Conservation (phyloP, 1,140 invertebrate species). For the Lasioglossum baleicum region DNA sequence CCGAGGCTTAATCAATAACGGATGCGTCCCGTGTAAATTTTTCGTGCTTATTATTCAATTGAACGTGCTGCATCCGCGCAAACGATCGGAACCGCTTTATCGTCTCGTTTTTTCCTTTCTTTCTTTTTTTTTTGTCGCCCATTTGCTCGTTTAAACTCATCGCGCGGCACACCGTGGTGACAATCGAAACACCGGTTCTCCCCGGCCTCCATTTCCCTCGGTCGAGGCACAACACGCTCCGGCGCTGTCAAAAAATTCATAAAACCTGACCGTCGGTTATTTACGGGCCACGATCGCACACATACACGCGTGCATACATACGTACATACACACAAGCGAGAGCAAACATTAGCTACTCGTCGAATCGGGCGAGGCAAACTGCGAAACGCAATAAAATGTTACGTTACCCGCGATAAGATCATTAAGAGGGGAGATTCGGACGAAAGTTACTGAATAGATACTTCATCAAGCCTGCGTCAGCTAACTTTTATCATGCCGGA, state of each 20-base stretch:
- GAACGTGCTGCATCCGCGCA: constrained; percentile 10
- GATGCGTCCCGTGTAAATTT: constrained; percentile 59
- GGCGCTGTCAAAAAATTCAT: constrained; percentile 1
- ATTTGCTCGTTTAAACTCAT: background rate
- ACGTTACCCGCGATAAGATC: background rate
- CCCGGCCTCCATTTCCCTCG: no score
- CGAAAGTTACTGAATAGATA: constrained; percentile 14
- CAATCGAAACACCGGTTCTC: no score
- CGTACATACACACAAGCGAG: no score
- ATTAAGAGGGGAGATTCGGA: constrained; percentile 22
- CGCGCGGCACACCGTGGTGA: no score
- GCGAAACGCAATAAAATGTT: constrained; percentile 6
- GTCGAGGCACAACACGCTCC: no score
- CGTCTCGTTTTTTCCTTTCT: background rate
- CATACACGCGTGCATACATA: no score
- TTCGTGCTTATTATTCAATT: constrained; percentile 62
- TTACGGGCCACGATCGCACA: background rate
- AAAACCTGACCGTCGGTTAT: background rate
- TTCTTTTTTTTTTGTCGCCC: no score
- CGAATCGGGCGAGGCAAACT: background rate
- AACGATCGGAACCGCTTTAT: background rate
- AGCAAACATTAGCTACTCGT: background rate
- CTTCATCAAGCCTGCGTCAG: constrained; percentile 33
- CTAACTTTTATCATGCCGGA: constrained; percentile 1
- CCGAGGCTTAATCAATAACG: constrained; percentile 68